Evolutionary conservation across 2,797 vertebrate species (phyloP), one percentile per base, ranked within the genome.

Genomic region (Sebastes alutus): DNA sequence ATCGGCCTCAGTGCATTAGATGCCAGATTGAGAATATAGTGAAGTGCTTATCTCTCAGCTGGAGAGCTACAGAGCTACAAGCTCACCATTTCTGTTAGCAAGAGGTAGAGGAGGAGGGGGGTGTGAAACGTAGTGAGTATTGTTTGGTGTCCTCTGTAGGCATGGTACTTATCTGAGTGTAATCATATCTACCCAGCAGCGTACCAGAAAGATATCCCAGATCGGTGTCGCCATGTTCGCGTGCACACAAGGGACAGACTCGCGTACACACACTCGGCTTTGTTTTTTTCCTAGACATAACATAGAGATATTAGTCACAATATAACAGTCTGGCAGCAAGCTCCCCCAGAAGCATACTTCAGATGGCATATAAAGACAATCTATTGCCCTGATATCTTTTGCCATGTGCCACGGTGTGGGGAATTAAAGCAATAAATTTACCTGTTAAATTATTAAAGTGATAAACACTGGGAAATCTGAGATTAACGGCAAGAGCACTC

Each of bases 361-460:
- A 93, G 84, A 90, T 89, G 87, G 87, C 87, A 80, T 91, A 92
- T 92, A 92, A 94, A 94, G 91, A 93, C 91, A 93, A 95, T 93
- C 81, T 94, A 93, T 93, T 81, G 91, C 92, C 66, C 83, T 88
- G 77, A 93, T 94, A 89, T 94, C 62, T 86, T 90, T 85, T 86
- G 75, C 88, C 67, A 80, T 87, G 84, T 80, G 88, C 82, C 72
- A 83, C 69, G 0, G 81, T 72, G 87, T 42, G 13, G 81, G 78
- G 90, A 93, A 95, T 96, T 94, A 95, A 96, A 96, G 92, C 87
- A 83, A 95, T 96, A 95, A 94, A 95, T 95, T 94, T 85, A 87
- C 75, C 86, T 87, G 81, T 89, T 95, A 87, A 94, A 95, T 94
- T 95, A 95, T 96, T 95, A 89, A 94, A 90, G 87, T 91, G 85